Evolutionary conservation across 2,797 vertebrate genomes (phyloP).

Genomic region (Emys orbicularis): DNA sequence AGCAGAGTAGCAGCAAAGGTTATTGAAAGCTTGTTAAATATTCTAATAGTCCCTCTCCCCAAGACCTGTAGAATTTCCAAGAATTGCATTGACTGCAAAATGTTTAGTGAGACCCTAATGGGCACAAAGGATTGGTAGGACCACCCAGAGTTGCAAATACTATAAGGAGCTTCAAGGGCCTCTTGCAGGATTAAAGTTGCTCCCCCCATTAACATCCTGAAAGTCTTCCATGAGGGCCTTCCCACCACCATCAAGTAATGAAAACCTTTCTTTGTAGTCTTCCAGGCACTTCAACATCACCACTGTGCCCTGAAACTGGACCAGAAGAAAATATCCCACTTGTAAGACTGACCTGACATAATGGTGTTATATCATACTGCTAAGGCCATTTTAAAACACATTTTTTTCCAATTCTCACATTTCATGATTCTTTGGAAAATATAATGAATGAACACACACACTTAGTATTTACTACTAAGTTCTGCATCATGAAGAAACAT

Average conservation of each 20-base stretch:
- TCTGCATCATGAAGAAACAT: background rate
- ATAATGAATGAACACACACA: background rate
- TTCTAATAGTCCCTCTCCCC: background rate
- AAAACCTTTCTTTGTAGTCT: conserved; percentile 55
- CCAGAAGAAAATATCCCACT: conserved; percentile 11
- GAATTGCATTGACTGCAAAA: conserved; percentile 58
- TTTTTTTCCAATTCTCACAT: background rate
- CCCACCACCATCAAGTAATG: conserved; percentile 33
- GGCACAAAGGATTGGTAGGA: conserved; percentile 60
- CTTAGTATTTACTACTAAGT: background rate
- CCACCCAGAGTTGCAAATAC: conserved; percentile 59
- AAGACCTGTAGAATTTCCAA: conserved; percentile 41
- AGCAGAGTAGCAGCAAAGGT: background rate
- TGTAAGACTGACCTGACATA: background rate
- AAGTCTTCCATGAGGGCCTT: conserved; percentile 55
- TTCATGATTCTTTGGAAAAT: background rate
- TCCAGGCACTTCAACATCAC: conserved; percentile 10
- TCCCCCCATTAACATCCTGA: conserved; percentile 33
- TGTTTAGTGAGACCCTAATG: conserved; percentile 29
- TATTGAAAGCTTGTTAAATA: conserved; percentile 46
- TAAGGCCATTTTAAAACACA: conserved; percentile 2
- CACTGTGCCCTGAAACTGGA: conserved; percentile 3
- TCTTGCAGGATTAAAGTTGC: conserved; percentile 69
- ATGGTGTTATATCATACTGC: background rate
- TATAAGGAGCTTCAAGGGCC: conserved; percentile 50